Evolutionary conservation across 2,888 invertebrate genomes (phyloP).

Genomic region (Meiosimyza platycephala): DNA sequence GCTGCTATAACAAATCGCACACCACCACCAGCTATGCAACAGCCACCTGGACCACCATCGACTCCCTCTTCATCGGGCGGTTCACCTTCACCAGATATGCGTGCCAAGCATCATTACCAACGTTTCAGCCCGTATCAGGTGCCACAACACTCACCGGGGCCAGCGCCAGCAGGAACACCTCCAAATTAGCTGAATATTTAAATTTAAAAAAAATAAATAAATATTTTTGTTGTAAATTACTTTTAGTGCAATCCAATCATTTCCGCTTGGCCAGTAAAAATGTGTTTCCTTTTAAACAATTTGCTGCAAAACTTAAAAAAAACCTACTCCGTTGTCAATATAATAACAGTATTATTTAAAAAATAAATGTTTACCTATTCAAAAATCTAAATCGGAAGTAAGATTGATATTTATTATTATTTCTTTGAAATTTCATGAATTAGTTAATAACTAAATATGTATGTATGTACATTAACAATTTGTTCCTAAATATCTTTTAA

Average conservation of each 20-base stretch:
- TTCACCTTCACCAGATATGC: conserved; percentile 66
- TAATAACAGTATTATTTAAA: conserved; percentile 27
- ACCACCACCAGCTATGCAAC: conserved; percentile 51
- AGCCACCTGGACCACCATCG: conserved; percentile 55
- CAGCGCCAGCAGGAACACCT: conserved; percentile 44
- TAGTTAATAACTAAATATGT: too few relatives aligned
- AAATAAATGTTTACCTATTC: background rate
- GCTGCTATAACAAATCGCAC: conserved; percentile 51
- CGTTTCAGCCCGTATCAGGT: conserved; percentile 62
- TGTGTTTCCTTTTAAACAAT: background rate
- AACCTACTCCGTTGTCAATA: too few relatives aligned
- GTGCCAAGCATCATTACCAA: conserved; percentile 64
- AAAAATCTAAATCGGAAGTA: background rate
- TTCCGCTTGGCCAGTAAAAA: background rate
- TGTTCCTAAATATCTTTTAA: conserved; percentile 35
- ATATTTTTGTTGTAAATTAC: background rate
- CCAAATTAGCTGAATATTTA: conserved; percentile 23
- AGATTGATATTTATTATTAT: too few relatives aligned
- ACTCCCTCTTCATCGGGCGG: conserved; percentile 65
- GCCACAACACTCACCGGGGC: conserved; percentile 50
- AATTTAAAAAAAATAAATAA: background rate
- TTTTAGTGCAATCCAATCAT: conserved; percentile 12
- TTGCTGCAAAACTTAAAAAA: background rate
- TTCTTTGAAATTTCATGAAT: too few relatives aligned
- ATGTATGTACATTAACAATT: conserved; percentile 14